Base-by-base conservation (phyloP, 2,888 invertebrate genomes). In the Drosophila pullipes region DNA sequence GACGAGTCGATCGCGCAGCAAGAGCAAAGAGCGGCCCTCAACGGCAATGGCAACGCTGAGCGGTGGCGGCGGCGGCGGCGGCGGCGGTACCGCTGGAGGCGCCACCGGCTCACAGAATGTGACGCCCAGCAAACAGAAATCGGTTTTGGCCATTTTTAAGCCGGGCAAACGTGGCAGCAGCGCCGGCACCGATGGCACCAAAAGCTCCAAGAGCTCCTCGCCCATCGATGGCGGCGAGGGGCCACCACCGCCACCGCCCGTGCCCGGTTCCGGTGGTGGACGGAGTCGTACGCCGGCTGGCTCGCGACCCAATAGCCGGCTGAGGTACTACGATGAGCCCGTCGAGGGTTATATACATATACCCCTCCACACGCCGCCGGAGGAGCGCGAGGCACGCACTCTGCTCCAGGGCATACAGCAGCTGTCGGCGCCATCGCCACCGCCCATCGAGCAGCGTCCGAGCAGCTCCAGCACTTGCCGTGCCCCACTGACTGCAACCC, bases 331-430 rank as follows among this genome's bases (percentile, higher is more conserved):
- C 89, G 96, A 96, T 81, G 94, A 95, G 55, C 94, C 95, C 0
- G 93, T 95, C 47, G 95, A 96, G 82, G 96, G 95, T 0, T 94
- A 94, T 57, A 96, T 97, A 63, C 95, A 96, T 77, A 96, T 97
- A 83, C 96, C 96, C 1, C 92, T 97, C 68, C 96, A 96, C 76
- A 96, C 96, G n/a, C 96, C 96, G 5, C 96, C 96, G 0, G 96
- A 96, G 74, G 96, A 96, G 87, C 94, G 94, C 58, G 94, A 94
- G 50, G 83, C 92, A 0, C 90, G 91, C n/a, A 88, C 92, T 37
- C 71, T 93, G 59, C 76, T 93, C 13, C 86, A 92, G 58, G 91
- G 91, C 49, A 92, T 92, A 57, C 92, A 93, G 31, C 86, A 91
- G 49, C 72, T 92, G 39, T 83, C 86, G 41, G 91, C 90, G 9